phyloP scores from a whole-genome alignment of 2,797 vertebrate species.

The Spheniscus humboldti region DNA sequence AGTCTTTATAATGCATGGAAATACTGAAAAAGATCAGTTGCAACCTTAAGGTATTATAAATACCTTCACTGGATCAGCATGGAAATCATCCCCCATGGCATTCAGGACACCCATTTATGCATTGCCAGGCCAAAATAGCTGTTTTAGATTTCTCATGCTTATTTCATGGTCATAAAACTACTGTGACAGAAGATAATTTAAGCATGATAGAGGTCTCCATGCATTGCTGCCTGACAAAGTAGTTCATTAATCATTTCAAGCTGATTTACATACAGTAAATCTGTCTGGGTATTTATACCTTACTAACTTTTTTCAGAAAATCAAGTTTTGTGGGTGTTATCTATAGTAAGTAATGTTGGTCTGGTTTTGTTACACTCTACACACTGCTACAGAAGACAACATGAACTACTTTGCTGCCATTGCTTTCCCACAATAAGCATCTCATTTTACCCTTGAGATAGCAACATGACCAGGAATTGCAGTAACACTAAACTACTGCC shows the following conservation, averaged over 20 bases:
- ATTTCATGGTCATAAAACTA: neutral
- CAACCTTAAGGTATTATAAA: neutral
- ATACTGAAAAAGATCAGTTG: neutral
- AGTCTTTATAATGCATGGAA: neutral
- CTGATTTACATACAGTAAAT: neutral
- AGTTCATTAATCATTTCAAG: neutral
- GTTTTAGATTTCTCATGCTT: neutral
- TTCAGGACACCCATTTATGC: neutral
- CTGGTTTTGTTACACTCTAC: neutral
- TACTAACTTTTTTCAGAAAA: neutral
- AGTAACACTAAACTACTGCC: neutral
- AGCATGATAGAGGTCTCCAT: neutral
- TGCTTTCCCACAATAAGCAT: neutral
- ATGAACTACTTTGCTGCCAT: neutral
- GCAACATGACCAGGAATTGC: neutral
- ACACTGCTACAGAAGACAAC: neutral
- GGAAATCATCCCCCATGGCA: neutral
- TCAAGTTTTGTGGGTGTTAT: neutral
- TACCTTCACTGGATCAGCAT: neutral
- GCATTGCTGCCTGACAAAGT: neutral
- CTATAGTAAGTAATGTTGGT: neutral
- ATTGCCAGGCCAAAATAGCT: neutral
- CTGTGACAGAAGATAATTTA: neutral
- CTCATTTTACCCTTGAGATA: neutral
- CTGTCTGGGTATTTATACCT: neutral